These are phyloP conservation scores for Ptychadena robeensis DNA, from an alignment of 2,797 vertebrate species.

Conservation along the genomic window DNA sequence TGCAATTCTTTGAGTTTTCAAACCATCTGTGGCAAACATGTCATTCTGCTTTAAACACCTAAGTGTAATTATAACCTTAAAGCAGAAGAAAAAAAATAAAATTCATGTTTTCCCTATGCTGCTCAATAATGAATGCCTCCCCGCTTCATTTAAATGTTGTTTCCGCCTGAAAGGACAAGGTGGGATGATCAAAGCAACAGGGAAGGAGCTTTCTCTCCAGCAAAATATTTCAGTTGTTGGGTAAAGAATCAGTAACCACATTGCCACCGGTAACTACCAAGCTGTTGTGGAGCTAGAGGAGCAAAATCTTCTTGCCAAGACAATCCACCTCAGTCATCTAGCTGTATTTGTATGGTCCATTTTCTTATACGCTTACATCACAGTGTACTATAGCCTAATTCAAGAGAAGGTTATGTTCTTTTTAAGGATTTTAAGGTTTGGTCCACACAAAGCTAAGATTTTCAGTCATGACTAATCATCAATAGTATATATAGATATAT, in stretches of 20 bases:
- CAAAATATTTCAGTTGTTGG: not conserved
- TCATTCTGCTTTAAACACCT: constrained; percentile 25
- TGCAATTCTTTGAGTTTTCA: not conserved
- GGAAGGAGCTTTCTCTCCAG: not conserved
- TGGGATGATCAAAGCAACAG: not conserved
- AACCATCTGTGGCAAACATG: not conserved
- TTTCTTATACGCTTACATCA: too few relatives aligned
- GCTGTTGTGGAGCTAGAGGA: not conserved
- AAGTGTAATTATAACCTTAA: constrained; percentile 22
- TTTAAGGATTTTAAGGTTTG: too few relatives aligned
- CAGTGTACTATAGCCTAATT: too few relatives aligned
- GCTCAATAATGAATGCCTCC: constrained; percentile 50
- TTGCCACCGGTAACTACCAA: too few relatives aligned
- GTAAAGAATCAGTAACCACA: not conserved
- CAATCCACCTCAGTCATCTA: too few relatives aligned
- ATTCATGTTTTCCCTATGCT: constrained; percentile 20
- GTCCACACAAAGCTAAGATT: too few relatives aligned
- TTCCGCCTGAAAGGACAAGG: constrained; percentile 42
- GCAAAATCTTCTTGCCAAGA: too few relatives aligned
- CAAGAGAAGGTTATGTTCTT: too few relatives aligned
- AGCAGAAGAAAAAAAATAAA: constrained; percentile 3
- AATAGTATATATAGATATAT: too few relatives aligned
- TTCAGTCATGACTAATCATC: too few relatives aligned
- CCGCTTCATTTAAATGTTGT: constrained; percentile 46
- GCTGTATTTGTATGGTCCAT: too few relatives aligned